Evolutionary conservation across 1,140 invertebrate species (phyloP), one percentile per base, ranked within the genome.

Genomic region (Caerostris extrusa): DNA sequence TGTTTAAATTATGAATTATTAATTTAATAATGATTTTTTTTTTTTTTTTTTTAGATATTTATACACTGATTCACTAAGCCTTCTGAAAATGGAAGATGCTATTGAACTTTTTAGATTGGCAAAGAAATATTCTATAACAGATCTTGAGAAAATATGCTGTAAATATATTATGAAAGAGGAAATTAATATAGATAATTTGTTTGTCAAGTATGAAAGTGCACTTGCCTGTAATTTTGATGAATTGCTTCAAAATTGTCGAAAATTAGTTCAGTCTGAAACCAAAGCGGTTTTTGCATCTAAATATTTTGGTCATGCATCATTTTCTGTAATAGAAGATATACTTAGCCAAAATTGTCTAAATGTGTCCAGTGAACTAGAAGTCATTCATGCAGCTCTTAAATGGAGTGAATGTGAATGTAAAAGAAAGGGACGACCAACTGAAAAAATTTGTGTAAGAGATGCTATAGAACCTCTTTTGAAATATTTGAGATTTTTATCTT

Each of bases 171-270:
- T 12, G 5, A 17, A 17, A 12, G 19, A 82, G 34, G 14, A 91
- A 61, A 61, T 91, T 6, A 61, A 81, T 81, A 34, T 58, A 14
- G 90, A 91, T 50, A 81, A 81, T 91, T 69, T 91, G 6, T 81
- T 91, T 56, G 50, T n/a, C 6, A 82, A 50, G 56, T 91, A 91
- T 82, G 90, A 91, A 17, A 50, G 69, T 81, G 90, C 90, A 12
- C 50, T 81, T 10, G 10, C 17, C 7, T 50, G n/a, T 3, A 61
- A 91, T 12, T 58, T 55, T 50, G 14, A 3, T 7, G 19, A 34
- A 19, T 81, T 60, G 7, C 57, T 91, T 50, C 6, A 81, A 50
- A 53, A 10, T 17, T 91, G 90, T 19, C 90, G 34, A 81, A 17
- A 60, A 17, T 50, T 91, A 12, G 71, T 82, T 12, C n/a, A 53